A percentile compares a stretch with the other conserved stretches of the same genome.
phyloP scores from a whole-genome alignment of 1,140 invertebrate species.

The Lucilia sericata region DNA sequence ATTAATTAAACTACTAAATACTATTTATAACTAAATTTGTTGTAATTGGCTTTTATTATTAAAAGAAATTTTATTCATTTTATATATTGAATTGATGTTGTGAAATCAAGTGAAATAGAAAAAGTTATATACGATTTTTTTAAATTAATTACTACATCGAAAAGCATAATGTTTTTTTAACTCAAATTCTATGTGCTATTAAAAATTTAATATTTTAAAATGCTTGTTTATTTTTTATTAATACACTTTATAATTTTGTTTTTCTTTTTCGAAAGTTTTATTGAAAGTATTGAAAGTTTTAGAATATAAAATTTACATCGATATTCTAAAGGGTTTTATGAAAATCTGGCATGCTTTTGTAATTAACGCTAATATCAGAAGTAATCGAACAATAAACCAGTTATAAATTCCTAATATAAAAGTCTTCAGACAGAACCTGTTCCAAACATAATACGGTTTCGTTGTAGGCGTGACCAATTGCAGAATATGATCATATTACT shows the following conservation, averaged over 20 bases:
- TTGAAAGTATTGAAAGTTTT: not conserved
- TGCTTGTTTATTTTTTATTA: not conserved
- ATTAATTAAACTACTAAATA: not conserved
- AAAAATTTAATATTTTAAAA: not conserved
- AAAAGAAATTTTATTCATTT: not conserved
- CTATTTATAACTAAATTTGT: not conserved
- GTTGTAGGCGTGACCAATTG: too few relatives aligned
- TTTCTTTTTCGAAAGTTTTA: not conserved
- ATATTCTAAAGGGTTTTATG: too few relatives aligned
- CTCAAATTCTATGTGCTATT: not conserved
- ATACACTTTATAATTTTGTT: not conserved
- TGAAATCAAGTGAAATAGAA: not conserved
- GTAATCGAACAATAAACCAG: too few relatives aligned
- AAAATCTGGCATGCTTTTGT: too few relatives aligned
- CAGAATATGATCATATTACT: too few relatives aligned
- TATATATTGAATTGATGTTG: slow-evolving; percentile 10
- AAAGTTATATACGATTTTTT: not conserved
- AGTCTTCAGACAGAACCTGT: too few relatives aligned
- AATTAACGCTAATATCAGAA: too few relatives aligned
- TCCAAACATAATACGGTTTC: too few relatives aligned
- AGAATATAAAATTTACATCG: too few relatives aligned
- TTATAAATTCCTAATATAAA: too few relatives aligned
- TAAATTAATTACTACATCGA: not conserved
- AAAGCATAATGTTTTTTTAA: not conserved
- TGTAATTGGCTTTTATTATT: not conserved